Evolutionary conservation across 2,888 invertebrate genomes (phyloP).

Genomic region (Eremobia ochroleuca): DNA sequence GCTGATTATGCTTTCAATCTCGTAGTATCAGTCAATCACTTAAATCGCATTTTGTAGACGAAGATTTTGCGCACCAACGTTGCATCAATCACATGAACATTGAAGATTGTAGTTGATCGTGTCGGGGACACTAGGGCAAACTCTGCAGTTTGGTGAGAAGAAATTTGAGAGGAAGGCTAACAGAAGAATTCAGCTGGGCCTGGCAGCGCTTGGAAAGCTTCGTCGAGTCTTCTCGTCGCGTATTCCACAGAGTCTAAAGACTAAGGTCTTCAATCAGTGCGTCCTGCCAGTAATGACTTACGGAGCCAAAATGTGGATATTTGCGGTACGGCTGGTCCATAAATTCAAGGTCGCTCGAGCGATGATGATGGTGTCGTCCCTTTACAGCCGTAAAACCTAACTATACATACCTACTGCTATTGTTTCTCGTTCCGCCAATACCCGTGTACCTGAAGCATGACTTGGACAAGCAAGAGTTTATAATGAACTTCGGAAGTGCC

Average conservation of each 20-base stretch:
- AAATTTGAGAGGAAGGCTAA: neutral
- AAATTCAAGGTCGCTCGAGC: neutral
- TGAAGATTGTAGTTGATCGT: neutral
- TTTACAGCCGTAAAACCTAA: no score
- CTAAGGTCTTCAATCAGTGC: neutral
- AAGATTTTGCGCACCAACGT: neutral
- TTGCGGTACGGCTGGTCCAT: neutral
- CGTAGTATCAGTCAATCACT: neutral
- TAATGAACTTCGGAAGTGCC: conserved; percentile 58
- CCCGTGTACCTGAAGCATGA: conserved; percentile 38
- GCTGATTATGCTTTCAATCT: neutral
- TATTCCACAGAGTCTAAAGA: neutral
- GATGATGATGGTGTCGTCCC: no score
- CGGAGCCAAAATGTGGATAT: neutral
- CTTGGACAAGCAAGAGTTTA: conserved; percentile 43
- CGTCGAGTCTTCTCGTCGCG: neutral
- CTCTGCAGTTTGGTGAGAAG: no score
- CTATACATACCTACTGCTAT: neutral
- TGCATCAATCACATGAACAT: neutral
- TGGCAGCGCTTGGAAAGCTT: neutral
- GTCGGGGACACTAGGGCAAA: no score
- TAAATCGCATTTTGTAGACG: neutral
- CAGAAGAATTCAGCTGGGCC: no score
- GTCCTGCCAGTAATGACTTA: neutral
- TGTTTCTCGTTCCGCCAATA: conserved; percentile 23